Conservation (phyloP, 2,113 vertebrate genomes). For the Stictonetta naevosa region DNA sequence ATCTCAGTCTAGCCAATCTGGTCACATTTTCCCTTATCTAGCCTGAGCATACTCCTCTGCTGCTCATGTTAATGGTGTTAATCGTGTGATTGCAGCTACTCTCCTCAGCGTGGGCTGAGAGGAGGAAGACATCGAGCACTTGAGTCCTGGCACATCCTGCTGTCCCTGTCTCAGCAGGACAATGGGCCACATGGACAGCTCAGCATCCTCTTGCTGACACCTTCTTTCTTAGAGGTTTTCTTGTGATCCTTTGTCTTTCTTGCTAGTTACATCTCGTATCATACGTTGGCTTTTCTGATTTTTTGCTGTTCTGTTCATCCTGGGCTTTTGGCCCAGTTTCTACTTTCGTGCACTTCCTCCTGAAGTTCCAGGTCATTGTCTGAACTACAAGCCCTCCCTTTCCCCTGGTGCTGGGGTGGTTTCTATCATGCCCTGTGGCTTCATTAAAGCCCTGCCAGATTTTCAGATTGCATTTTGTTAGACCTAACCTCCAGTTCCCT, state of each 20-base stretch:
- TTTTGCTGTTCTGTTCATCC: not conserved
- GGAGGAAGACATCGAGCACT: not conserved
- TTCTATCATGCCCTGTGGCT: not conserved
- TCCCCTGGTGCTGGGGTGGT: no score
- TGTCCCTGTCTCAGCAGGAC: not conserved
- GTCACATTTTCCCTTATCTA: not conserved
- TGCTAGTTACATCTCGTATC: not conserved
- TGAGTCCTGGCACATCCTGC: not conserved
- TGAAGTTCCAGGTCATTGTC: not conserved
- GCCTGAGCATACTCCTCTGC: fast-evolving
- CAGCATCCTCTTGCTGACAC: not conserved
- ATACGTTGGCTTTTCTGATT: not conserved
- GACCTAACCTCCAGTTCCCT: not conserved
- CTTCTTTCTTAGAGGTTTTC: not conserved
- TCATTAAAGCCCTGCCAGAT: not conserved
- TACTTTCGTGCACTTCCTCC: not conserved
- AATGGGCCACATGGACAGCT: not conserved
- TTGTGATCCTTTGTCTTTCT: not conserved
- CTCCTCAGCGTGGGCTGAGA: not conserved
- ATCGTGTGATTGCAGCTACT: not conserved
- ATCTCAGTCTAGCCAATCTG: not conserved
- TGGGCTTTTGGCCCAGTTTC: not conserved
- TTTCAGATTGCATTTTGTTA: not conserved
- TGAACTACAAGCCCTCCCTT: not conserved
- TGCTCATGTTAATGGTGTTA: not conserved